Base-by-base conservation (phyloP, 2,888 invertebrate genomes). In the Epirrita christyi region DNA sequence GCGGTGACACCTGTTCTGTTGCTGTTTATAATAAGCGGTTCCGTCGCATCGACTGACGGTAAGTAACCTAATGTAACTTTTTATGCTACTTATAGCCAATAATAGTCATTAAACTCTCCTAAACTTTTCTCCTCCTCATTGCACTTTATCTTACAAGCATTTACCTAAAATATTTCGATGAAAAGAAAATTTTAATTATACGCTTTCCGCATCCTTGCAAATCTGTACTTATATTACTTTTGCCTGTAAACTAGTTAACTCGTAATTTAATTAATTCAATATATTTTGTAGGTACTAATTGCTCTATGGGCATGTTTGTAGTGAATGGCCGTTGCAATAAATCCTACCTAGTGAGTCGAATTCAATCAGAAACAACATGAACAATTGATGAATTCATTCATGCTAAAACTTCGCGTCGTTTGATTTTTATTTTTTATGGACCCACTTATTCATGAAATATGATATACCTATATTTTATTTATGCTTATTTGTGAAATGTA, bases 31-130 rank as follows among this genome's bases (percentile, higher is more conserved):
- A 75, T 83, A 73, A 79, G 80, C 73, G 78, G 79, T 61, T 75
- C 80, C 61, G 80, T 75, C 61, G 77, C 80, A 55, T 81, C 88
- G 63, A 79, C 86, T 15, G 89, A 91, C 72, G 91, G 91, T 91
- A 79, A 91, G 91, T 61, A 85, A 65, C 52, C 53, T 59, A 11
- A 11, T n/a, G 10, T 36, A 38, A 14, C 8, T 7, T 38, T 38
- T 38, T 14, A 38, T 8, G 38, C 14, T 13, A 14, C 38, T 51
- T 51, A 50, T 45, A 43, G 52, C 51, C 13, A 42, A 45, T 50
- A 54, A 56, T 21, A 21, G 4, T 2, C 4, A 60, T 48, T 51
- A 51, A 36, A n/a, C 36, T 36, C 2, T 32, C n/a, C n/a, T n/a
- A n/a, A n/a, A n/a, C n/a, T n/a, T 9, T 36, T 10, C 2, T 5